Percentiles rank a stretch among this genome's conserved stretches.
These are phyloP conservation scores for Chorisops tibialis DNA, from an alignment of 2,888 invertebrate species.

Conservation along the genomic window DNA sequence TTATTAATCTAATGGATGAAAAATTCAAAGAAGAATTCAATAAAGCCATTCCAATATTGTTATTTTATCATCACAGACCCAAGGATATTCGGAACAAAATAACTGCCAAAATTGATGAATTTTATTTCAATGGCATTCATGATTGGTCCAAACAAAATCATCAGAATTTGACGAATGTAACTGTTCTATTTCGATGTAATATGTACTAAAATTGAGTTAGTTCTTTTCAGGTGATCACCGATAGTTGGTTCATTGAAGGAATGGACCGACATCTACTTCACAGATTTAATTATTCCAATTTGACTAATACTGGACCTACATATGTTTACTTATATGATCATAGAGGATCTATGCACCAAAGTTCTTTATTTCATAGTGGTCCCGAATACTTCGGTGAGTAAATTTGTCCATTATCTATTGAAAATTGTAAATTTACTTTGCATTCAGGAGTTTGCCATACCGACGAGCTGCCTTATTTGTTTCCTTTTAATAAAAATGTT, in stretches of 20 bases:
- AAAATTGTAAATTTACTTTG: background rate
- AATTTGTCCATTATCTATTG: background rate
- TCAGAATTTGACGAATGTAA: conserved; percentile 2
- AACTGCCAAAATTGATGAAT: conserved; percentile 1
- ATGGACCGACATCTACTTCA: background rate
- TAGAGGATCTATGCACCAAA: background rate
- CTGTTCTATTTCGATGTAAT: background rate
- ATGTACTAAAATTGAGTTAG: background rate
- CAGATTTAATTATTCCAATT: background rate
- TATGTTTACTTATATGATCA: conserved; percentile 6
- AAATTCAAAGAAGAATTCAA: conserved; percentile 1
- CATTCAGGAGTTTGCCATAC: conserved; percentile 11
- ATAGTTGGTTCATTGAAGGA: background rate
- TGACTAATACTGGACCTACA: background rate
- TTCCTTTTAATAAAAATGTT: background rate
- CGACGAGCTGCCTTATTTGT: conserved; percentile 1
- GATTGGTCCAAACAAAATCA: conserved; percentile 14
- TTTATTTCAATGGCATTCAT: background rate
- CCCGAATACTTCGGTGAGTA: conserved; percentile 8
- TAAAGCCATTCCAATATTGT: conserved; percentile 1
- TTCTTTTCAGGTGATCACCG: conserved; percentile 5
- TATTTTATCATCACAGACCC: conserved; percentile 6
- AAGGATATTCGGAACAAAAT: background rate
- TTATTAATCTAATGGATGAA: background rate
- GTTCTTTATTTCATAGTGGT: background rate